Percentiles rank a stretch among this genome's conserved stretches.
These are phyloP conservation scores for Magallana gigas DNA, from an alignment of 1,140 invertebrate genomes.

Conservation along the genomic window DNA sequence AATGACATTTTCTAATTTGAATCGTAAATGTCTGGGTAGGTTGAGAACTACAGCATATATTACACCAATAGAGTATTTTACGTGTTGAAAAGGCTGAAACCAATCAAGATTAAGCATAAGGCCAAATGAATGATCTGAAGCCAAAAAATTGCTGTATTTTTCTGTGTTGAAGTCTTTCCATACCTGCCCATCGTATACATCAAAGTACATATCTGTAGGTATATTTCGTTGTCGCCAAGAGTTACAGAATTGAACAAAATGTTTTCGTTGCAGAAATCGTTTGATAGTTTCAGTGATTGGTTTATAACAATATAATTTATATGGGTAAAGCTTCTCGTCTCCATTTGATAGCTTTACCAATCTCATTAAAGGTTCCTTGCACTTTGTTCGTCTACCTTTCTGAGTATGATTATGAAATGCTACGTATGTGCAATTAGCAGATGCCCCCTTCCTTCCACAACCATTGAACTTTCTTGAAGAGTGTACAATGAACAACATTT, in stretches of 20 bases:
- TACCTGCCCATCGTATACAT: conserved; percentile 43
- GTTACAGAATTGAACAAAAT: conserved; percentile 55
- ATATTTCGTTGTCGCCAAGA: not conserved
- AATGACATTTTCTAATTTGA: conserved; percentile 37
- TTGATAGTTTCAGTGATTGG: conserved; percentile 19
- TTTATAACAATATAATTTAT: conserved; percentile 53
- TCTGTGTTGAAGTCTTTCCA: not conserved
- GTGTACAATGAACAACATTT: conserved; percentile 42
- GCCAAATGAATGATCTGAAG: not conserved
- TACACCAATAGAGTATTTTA: conserved; percentile 38
- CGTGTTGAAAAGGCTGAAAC: conserved; percentile 45
- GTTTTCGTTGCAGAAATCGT: conserved; percentile 13
- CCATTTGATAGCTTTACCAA: not conserved
- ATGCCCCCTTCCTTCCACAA: not conserved
- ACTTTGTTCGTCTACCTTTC: not conserved
- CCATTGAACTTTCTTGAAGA: not conserved
- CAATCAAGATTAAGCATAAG: conserved; percentile 42
- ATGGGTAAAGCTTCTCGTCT: conserved; percentile 43
- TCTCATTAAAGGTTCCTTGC: conserved; percentile 37
- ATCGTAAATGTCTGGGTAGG: conserved; percentile 23
- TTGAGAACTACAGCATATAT: conserved; percentile 46
- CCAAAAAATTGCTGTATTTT: not conserved
- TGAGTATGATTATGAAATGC: conserved; percentile 45
- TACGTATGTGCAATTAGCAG: conserved; percentile 1
- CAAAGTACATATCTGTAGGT: not conserved